Evolutionary conservation across 1,140 invertebrate genomes (phyloP).

Genomic region (Platyura marginata): DNA sequence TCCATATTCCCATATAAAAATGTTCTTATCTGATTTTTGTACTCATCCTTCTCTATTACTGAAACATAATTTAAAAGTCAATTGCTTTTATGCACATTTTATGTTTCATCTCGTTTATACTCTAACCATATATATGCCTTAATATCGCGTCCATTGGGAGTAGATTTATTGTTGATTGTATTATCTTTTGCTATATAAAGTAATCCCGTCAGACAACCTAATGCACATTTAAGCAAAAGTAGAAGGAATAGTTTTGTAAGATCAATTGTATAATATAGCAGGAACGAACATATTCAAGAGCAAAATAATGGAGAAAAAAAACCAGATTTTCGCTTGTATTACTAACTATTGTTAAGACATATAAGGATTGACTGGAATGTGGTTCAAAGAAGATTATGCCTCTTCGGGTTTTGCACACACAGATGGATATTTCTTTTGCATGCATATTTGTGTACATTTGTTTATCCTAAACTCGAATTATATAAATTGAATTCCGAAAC

Average conservation of each 20-base stretch:
- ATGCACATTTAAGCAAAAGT: background rate
- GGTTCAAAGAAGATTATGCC: no score
- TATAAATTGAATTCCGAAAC: no score
- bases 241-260: background rate
- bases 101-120: background rate
- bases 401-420: no score
- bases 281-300: background rate
- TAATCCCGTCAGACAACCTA: background rate
- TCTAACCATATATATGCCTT: background rate
- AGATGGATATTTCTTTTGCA: no score
- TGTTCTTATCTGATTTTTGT: no score
- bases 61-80: background rate
- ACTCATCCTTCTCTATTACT: background rate
- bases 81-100: background rate
- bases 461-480: no score
- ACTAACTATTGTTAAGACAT: background rate
- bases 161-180: background rate
- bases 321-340: background rate
- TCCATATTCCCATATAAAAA: no score
- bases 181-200: background rate
- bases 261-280: background rate
- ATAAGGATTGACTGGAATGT: background rate
- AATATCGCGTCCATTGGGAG: background rate
- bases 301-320: background rate
- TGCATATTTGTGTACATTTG: no score